Base-by-base conservation (phyloP, 2,888 invertebrate species). In the Harmothoe impar region DNA sequence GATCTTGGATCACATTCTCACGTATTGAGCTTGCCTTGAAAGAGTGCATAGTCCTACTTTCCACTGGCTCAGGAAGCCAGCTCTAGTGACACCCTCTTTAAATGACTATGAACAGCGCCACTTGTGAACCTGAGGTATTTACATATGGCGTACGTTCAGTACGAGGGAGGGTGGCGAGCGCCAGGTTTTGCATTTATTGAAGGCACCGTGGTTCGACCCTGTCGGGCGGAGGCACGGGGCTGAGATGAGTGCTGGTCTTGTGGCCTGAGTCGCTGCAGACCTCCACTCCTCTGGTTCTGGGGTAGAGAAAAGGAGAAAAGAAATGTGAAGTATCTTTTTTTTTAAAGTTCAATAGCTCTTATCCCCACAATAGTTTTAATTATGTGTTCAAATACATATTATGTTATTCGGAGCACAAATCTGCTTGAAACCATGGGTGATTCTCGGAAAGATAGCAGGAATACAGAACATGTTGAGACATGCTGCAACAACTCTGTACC, bases 261-360 rank as follows among this genome's bases (percentile, higher is more conserved):
- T 33, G 33, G 81, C 23, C 43, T 33, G 17, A 81, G 43, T 0
- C 81, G 81, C 43, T 81, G 81, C 20, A 81, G 33, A 5, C 81
- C 81, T 35, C 81, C 81, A 81, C 81, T 81, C 5, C 81, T 43
- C 43, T 81, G 81, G 5, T 43, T 81, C 81, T 81, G 81, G 5
- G 35, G 17, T 43, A 15, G 35, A 35, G 35, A 33, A 35, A 20
- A 33, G 25, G 1, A 77, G 62, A 17, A 62, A 5, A 23, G n/a
- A 5, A 62, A 25, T 62, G 25, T n/a, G 62, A 1, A 62, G 5
- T 54, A 54, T 20, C 54, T 54, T 15, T 20, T 20, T 54, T 20
- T 54, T 20, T 54, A 20, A 20, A 54, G 17, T n/a, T 68, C n/a
- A n/a, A n/a, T n/a, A n/a, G n/a, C n/a, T n/a, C n/a, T n/a, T n/a